A percentile compares a stretch with the other conserved stretches of the same genome.
These are phyloP conservation scores for Hippocampus mohnikei DNA, from an alignment of 2,113 vertebrate genomes.

Conservation along the genomic window DNA sequence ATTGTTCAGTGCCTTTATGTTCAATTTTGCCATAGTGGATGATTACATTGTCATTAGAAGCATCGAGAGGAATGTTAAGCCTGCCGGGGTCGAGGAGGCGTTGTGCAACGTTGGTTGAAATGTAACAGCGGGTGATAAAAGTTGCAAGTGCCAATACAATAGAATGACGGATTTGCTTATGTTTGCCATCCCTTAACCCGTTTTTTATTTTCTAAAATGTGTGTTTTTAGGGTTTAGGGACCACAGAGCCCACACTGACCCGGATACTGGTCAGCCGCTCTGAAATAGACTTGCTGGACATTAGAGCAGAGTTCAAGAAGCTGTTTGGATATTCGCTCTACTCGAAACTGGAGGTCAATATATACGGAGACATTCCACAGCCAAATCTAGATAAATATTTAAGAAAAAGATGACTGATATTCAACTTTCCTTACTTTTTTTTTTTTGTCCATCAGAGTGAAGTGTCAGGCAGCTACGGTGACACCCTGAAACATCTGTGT, in stretches of 20 bases:
- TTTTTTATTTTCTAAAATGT: background rate
- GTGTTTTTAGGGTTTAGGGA: constrained; percentile 76
- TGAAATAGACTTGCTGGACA: constrained; percentile 83
- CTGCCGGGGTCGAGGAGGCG: constrained; percentile 10
- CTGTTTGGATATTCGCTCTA: constrained; percentile 74
- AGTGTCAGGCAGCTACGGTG: constrained; percentile 50
- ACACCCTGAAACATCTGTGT: constrained; percentile 58
- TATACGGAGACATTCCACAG: background rate
- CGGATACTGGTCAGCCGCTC: constrained; percentile 83
- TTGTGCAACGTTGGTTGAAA: constrained; percentile 10
- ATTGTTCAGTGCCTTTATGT: background rate
- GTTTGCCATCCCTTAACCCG: background rate
- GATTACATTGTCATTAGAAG: constrained; percentile 19
- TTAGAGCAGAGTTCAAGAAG: constrained; percentile 82
- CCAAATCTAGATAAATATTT: background rate
- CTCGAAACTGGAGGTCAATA: constrained; percentile 76
- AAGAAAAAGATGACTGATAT: background rate
- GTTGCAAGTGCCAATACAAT: background rate
- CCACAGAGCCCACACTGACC: constrained; percentile 77
- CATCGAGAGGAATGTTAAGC: constrained; percentile 52
- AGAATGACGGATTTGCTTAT: background rate
- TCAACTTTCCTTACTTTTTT: background rate
- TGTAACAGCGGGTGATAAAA: background rate
- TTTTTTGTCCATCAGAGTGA: constrained; percentile 49
- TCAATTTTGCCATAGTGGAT: constrained; percentile 14